phyloP scores from a whole-genome alignment of 2,113 vertebrate species.

The Serinus canaria region DNA sequence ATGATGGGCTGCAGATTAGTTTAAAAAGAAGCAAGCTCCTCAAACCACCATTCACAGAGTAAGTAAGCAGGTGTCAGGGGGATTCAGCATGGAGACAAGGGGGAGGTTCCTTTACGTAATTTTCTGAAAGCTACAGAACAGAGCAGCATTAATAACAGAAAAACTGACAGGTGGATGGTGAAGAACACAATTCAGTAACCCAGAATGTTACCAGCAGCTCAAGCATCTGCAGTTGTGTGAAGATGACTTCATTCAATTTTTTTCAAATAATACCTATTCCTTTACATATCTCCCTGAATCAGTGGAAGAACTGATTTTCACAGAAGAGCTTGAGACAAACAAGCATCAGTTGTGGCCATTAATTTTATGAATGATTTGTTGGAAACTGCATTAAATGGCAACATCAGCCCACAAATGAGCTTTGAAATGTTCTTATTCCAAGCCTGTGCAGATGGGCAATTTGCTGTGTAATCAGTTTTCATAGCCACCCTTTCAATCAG shows the following conservation, averaged over 20 bases:
- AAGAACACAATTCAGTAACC: neutral
- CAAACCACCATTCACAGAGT: neutral
- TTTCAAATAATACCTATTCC: neutral
- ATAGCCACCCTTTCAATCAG: neutral
- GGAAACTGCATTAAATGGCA: conserved; percentile 37
- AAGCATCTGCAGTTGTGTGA: neutral
- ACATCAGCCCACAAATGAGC: conserved; percentile 26
- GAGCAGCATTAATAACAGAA: neutral
- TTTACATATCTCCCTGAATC: neutral
- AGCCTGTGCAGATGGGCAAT: conserved; percentile 24
- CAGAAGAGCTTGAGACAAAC: neutral
- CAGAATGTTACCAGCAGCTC: neutral
- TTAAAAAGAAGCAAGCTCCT: neutral
- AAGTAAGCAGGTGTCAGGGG: neutral
- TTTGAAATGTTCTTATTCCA: conserved; percentile 8
- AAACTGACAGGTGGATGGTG: neutral
- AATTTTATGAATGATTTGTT: conserved; percentile 49
- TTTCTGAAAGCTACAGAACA: neutral
- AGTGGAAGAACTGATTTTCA: neutral
- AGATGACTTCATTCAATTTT: neutral
- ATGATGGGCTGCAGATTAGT: neutral
- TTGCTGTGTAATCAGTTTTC: conserved; percentile 49
- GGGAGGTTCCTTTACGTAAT: neutral
- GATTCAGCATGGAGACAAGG: neutral
- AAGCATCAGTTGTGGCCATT: conserved; percentile 8